Evolutionary conservation across 2,113 vertebrate genomes (phyloP).

Genomic region (Pelvicachromis taeniatus): DNA sequence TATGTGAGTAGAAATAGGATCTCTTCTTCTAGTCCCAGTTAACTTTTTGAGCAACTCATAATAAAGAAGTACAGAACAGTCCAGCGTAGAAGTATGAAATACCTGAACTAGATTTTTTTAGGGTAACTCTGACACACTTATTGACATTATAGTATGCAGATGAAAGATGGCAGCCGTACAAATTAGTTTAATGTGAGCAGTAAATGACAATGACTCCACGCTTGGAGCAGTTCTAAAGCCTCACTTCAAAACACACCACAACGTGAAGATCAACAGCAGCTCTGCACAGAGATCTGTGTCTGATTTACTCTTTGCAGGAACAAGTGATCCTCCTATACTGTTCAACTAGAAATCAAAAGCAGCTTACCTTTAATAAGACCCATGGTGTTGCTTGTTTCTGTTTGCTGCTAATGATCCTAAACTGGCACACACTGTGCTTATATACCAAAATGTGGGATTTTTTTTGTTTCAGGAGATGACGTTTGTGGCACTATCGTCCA

Average conservation of each 20-base stretch:
- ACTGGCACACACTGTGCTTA: not conserved
- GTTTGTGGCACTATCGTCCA: not conserved
- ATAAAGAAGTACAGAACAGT: not conserved
- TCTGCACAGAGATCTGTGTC: not conserved
- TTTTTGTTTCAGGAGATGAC: conserved; percentile 11
- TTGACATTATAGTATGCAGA: not conserved
- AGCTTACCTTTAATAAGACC: conserved; percentile 34
- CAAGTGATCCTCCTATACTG: not conserved
- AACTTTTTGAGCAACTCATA: not conserved
- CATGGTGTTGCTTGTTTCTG: conserved; percentile 11
- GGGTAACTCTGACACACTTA: not conserved
- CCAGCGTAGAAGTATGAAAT: not conserved
- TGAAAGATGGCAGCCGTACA: not conserved
- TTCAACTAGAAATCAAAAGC: not conserved
- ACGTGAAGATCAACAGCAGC: not conserved
- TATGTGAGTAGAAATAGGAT: not conserved
- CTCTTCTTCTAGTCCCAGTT: not conserved
- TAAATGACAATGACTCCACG: not conserved
- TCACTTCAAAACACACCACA: not conserved
- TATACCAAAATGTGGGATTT: not conserved
- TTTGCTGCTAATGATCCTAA: not conserved
- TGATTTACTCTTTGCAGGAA: not conserved
- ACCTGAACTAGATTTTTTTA: not conserved
- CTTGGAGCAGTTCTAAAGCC: not conserved
- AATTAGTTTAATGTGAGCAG: not conserved